Base-by-base conservation (phyloP, 2,113 vertebrate species). In the Girardinichthys multiradiatus region DNA sequence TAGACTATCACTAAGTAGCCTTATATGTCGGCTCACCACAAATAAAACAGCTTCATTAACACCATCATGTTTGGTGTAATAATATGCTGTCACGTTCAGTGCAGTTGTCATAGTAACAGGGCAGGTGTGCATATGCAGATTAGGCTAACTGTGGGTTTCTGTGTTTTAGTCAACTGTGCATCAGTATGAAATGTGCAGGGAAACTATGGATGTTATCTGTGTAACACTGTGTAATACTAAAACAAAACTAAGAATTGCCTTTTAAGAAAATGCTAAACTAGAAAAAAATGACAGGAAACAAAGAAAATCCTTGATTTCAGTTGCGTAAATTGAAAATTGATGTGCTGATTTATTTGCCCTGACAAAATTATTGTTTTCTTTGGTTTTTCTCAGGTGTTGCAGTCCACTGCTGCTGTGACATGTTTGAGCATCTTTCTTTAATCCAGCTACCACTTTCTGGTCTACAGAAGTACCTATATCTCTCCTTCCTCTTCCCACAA, bases 391-490 rank as follows among this genome's bases (percentile, higher is more conserved):
- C 68, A 64, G 14, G 11, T 80, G 58, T 26, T 14, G 60, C 14
- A 62, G 74, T 51, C n/a, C 19, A 13, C 63, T 77, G 48, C 66
- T 30, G 13, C 80, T 39, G 26, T 26, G 30, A 62, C 68, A 51
- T 11, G 62, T 80, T 64, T 31, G 57, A 75, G 68, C 29, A 17
- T 76, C 68, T 71, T 57, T 82, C 67, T 82, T 81, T 82, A 84
- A 82, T 83, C 71, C 80, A 70, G 68, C 71, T 29, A 66, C 76
- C 78, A 72, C 74, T 89, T 71, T 54, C 71, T 68, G 86, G 48
- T 81, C 57, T 68, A 82, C 73, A 69, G 68, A 77, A 69, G 81
- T 87, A 21, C 48, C n/a, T 54, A 8, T 54, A 54, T 54, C 68
- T 77, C 67, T 80, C 48, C 65, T 64, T 78, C 62, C 60, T 64